phyloP scores from a whole-genome alignment of 2,113 vertebrate species.

The Electrona antarctica region DNA sequence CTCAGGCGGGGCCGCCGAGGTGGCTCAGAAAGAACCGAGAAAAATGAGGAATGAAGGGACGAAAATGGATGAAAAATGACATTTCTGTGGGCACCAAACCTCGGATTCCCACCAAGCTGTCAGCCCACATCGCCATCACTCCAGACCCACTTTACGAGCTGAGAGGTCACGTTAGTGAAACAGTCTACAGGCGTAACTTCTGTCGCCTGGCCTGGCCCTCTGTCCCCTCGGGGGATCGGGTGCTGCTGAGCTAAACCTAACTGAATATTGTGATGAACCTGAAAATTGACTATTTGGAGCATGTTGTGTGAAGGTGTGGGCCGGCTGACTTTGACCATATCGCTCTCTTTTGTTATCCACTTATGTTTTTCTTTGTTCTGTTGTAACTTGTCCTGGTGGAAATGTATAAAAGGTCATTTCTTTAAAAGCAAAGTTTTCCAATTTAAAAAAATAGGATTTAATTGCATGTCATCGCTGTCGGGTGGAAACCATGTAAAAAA shows the following conservation, averaged over 20 bases:
- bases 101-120: conserved; percentile 16
- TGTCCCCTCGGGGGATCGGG: neutral
- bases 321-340: neutral
- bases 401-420: too few relatives aligned
- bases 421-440: too few relatives aligned
- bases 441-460: too few relatives aligned
- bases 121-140: conserved; percentile 14
- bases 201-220: neutral
- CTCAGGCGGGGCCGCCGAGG: neutral
- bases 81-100: conserved; percentile 16
- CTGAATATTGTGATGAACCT: neutral
- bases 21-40: neutral
- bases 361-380: too few relatives aligned
- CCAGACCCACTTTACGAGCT: neutral
- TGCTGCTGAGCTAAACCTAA: neutral
- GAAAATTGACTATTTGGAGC: neutral
- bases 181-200: neutral
- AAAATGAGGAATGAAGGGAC: neutral
- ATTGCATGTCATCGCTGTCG: too few relatives aligned
- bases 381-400: too few relatives aligned
- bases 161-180: neutral
- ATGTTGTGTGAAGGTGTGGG: neutral
- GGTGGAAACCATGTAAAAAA: too few relatives aligned
- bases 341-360: neutral
- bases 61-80: conserved; percentile 21